phyloP scores from a whole-genome alignment of 2,888 invertebrate species.

The Acheta domesticus region DNA sequence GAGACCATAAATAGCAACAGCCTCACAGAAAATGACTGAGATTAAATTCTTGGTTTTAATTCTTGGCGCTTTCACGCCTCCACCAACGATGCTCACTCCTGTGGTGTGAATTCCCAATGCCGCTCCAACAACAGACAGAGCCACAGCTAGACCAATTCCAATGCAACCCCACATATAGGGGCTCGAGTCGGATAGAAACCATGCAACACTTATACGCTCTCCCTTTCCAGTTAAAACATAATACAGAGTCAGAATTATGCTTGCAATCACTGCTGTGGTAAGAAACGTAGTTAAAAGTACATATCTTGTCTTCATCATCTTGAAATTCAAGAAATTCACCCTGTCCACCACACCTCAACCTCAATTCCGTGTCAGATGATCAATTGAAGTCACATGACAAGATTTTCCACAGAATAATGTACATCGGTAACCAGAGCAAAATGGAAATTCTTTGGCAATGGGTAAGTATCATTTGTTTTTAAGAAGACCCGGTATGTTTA shows the following conservation, averaged over 20 bases:
- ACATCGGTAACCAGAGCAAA: background rate
- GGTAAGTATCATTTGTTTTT: too few species aligned
- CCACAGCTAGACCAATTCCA: constrained; percentile 90
- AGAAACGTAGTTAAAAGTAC: background rate
- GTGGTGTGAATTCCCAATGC: constrained; percentile 98
- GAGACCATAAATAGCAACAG: constrained; percentile 98
- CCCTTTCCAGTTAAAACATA: constrained; percentile 54
- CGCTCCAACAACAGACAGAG: constrained; percentile 95
- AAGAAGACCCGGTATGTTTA: too few species aligned
- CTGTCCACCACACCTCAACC: background rate
- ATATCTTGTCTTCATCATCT: background rate
- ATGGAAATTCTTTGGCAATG: too few species aligned
- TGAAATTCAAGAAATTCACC: background rate
- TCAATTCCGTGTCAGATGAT: background rate
- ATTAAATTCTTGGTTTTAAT: constrained; percentile 99
- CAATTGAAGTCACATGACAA: constrained; percentile 11
- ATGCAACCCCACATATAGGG: constrained; percentile 96
- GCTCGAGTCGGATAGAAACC: constrained; percentile 82
- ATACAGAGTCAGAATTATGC: constrained; percentile 43
- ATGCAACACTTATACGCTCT: constrained; percentile 52
- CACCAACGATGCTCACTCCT: constrained; percentile 94
- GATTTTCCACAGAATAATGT: background rate
- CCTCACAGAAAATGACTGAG: constrained; percentile 99
- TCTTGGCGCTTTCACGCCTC: constrained; percentile 96
- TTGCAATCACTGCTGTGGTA: background rate